Percentiles rank a stretch among this genome's conserved stretches.
phyloP scores from a whole-genome alignment of 2,888 invertebrate genomes.

The Argyra leucocephala region DNA sequence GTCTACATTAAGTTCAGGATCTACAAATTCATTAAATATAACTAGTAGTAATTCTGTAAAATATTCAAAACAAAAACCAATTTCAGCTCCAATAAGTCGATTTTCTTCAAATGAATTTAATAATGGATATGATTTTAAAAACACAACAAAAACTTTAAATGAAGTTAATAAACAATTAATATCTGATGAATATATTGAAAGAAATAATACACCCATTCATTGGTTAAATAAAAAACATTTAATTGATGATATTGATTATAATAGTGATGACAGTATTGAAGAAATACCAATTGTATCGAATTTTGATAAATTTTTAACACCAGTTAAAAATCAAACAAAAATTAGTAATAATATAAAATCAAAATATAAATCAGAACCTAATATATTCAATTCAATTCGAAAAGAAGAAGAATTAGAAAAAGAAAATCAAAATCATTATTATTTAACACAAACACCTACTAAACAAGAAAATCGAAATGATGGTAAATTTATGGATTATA shows the following conservation, averaged over 20 bases:
- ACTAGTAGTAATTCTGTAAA: background rate
- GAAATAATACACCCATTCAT: constrained; percentile 11
- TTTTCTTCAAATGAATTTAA: constrained; percentile 32
- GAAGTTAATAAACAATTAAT: background rate
- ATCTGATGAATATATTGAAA: constrained; percentile 9
- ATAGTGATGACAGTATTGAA: constrained; percentile 9
- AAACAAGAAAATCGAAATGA: background rate
- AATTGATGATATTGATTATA: constrained; percentile 13
- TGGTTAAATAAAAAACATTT: background rate
- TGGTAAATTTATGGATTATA: background rate
- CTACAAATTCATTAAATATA: background rate
- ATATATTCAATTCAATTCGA: constrained; percentile 30
- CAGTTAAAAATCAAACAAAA: constrained; percentile 28
- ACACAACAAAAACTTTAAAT: constrained; percentile 12
- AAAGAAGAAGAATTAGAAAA: constrained; percentile 16
- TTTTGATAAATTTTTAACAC: constrained; percentile 16
- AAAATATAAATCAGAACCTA: constrained; percentile 40
- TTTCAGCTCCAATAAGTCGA: constrained; percentile 37
- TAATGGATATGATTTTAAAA: background rate
- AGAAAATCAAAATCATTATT: background rate
- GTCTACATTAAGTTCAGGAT: constrained; percentile 15
- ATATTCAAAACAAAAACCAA: constrained; percentile 11
- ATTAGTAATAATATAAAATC: constrained; percentile 31
- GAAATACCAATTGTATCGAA: constrained; percentile 24
- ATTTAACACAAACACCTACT: background rate